Evolutionary conservation across 2,888 invertebrate genomes (phyloP), one percentile per base, ranked within the genome.

Genomic region (Macrophya alboannulata): DNA sequence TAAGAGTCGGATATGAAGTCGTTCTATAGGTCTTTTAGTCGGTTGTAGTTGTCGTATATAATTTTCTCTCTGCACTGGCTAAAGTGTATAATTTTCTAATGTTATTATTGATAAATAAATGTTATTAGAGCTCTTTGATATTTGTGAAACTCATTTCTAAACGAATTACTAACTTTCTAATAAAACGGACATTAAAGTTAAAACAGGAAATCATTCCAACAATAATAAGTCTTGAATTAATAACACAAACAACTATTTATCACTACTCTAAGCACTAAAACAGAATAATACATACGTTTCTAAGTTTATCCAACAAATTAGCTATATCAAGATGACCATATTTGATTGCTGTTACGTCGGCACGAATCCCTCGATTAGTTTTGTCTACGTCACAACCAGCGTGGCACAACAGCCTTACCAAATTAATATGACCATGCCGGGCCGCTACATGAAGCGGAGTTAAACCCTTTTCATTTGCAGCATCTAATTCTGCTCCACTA

Each of bases 271-370:
- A 51, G 74, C 43, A 43, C 83, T 82, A 17, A 9, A 45, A 55
- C 9, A 81, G 43, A 77, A 62, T 81, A 93, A 89, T 87, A 94
- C 95, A 92, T 94, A 96, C 94, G 92, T 95, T 94, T 93, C 95
- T 95, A 72, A 97, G 93, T 90, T 95, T 95, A 91, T 95, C 95
- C 87, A 97, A 93, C 59, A 97, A 93, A 87, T 95, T 95, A 25
- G 96, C 96, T 85, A 97, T 96, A 86, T 96, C 95, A 86, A 95
- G 95, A 92, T 96, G 95, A 31, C 97, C 97, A 90, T 97, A 95
- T 90, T 97, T 96, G 84, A 97, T 94, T n/a, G 97, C 97, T 88
- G 97, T 96, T 65, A 97, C 96, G 90, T 97, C 97, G 5, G 97
- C 96, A 74, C 96, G 95, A 84, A 97, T 96, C 83, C 97, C 97